A percentile compares a stretch with the other conserved stretches of the same genome.
These are phyloP conservation scores for Tipula confusa DNA, from an alignment of 2,888 invertebrate species.

Conservation along the genomic window DNA sequence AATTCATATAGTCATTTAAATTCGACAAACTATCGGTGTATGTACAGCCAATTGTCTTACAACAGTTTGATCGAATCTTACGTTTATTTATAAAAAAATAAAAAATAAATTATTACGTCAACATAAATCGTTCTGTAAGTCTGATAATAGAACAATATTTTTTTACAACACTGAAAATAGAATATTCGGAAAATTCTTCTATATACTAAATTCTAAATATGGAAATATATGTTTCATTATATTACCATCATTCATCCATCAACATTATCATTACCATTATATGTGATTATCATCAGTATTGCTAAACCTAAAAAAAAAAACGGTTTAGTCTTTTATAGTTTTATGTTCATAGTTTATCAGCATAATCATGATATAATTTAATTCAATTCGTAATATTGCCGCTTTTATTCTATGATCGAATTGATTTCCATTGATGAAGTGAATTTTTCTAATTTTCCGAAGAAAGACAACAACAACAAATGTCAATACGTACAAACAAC, in stretches of 20 bases:
- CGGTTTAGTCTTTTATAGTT: not conserved
- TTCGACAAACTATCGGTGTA: too few species aligned
- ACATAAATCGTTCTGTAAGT: not conserved
- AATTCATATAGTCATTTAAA: too few species aligned
- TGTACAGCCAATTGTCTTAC: too few species aligned
- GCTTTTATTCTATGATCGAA: not conserved
- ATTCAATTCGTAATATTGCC: not conserved
- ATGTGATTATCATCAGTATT: not conserved
- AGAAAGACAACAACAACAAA: not conserved
- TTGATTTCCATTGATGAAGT: constrained; percentile 25
- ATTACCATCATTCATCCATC: not conserved
- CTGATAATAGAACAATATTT: not conserved
- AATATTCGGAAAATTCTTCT: not conserved
- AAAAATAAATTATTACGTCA: not conserved
- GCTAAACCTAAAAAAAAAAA: not conserved
- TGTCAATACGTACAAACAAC: not conserved
- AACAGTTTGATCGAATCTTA: constrained; percentile 14
- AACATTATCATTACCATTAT: not conserved
- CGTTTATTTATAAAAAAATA: not conserved
- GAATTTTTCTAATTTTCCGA: not conserved
- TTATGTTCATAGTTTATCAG: not conserved
- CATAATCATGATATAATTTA: not conserved
- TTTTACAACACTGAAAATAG: not conserved
- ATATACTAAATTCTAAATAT: not conserved
- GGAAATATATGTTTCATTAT: not conserved